Percentiles rank a stretch among this genome's conserved stretches.
These are phyloP conservation scores for Scatophagus argus DNA, from an alignment of 2,113 vertebrate genomes.

Conservation along the genomic window DNA sequence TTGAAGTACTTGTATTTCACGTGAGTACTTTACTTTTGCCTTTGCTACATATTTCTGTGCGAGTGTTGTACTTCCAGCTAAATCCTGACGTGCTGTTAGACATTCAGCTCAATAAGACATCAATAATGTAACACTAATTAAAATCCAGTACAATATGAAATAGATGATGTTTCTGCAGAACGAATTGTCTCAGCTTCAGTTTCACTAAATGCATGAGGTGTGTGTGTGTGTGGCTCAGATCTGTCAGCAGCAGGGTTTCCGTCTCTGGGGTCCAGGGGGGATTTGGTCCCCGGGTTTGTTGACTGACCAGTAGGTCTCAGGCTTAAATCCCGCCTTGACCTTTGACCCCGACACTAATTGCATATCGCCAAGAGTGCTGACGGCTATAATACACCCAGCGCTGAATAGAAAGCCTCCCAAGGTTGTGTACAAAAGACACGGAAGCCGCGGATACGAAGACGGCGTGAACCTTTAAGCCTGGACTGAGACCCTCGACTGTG, in stretches of 20 bases:
- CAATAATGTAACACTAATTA: too few relatives aligned
- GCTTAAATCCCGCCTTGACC: constrained; percentile 74
- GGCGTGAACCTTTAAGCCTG: constrained; percentile 62
- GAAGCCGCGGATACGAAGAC: constrained; percentile 44
- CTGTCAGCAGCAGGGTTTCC: constrained; percentile 90
- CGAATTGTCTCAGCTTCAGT: too few relatives aligned
- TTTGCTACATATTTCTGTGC: too few relatives aligned
- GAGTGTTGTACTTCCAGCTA: too few relatives aligned
- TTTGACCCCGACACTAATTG: constrained; percentile 79
- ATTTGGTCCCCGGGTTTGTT: constrained; percentile 82
- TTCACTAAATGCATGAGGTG: too few relatives aligned
- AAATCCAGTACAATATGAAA: too few relatives aligned
- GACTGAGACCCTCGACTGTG: constrained; percentile 20
- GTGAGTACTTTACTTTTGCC: too few relatives aligned
- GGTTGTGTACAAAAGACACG: constrained; percentile 59
- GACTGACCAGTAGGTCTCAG: constrained; percentile 72
- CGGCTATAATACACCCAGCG: constrained; percentile 59
- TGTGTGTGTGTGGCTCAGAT: constrained; percentile 79
- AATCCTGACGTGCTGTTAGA: too few relatives aligned
- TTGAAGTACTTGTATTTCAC: too few relatives aligned
- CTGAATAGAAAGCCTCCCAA: constrained; percentile 50
- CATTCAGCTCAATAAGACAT: too few relatives aligned
- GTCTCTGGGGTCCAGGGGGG: constrained; percentile 86
- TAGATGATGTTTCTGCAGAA: too few relatives aligned
- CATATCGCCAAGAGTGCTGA: constrained; percentile 71